Conservation (phyloP, 2,797 vertebrate species). For the Macroramphosus scolopax region DNA sequence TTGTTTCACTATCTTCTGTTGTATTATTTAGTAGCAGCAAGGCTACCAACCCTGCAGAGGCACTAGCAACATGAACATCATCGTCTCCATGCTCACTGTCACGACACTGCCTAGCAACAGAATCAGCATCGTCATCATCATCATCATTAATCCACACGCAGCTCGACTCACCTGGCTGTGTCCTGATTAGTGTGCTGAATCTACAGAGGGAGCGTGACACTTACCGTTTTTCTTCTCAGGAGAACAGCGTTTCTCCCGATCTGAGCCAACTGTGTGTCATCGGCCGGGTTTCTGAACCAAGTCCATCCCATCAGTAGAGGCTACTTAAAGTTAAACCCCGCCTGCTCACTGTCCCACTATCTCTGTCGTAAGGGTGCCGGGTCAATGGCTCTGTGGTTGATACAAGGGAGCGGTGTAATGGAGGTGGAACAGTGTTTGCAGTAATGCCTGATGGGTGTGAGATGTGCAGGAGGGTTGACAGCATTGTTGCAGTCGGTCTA, state of each 20-base stretch:
- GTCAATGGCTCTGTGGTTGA: constrained; percentile 63
- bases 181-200: constrained; percentile 28
- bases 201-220: too few species aligned
- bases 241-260: too few species aligned
- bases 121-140: constrained; percentile 9
- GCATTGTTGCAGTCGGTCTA: not conserved
- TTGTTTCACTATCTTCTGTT: too few species aligned
- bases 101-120: constrained; percentile 6
- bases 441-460: constrained; percentile 9
- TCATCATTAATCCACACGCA: not conserved
- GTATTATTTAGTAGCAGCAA: too few species aligned
- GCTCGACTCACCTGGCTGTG: constrained; percentile 66
- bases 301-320: constrained; percentile 90
- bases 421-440: constrained; percentile 8
- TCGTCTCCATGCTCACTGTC: too few species aligned
- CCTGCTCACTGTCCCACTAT: constrained; percentile 84
- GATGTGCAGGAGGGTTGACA: constrained; percentile 5
- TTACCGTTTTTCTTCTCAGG: too few species aligned
- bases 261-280: constrained; percentile 3
- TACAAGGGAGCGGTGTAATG: constrained; percentile 19
- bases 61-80: constrained; percentile 1
- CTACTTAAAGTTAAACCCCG: constrained; percentile 80
- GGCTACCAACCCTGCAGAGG: too few species aligned
- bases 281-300: constrained; percentile 85
- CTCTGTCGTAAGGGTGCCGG: constrained; percentile 82